A percentile compares a stretch with the other conserved stretches of the same genome.
phyloP scores from a whole-genome alignment of 2,797 vertebrate species.

The Ispidina lecontei region DNA sequence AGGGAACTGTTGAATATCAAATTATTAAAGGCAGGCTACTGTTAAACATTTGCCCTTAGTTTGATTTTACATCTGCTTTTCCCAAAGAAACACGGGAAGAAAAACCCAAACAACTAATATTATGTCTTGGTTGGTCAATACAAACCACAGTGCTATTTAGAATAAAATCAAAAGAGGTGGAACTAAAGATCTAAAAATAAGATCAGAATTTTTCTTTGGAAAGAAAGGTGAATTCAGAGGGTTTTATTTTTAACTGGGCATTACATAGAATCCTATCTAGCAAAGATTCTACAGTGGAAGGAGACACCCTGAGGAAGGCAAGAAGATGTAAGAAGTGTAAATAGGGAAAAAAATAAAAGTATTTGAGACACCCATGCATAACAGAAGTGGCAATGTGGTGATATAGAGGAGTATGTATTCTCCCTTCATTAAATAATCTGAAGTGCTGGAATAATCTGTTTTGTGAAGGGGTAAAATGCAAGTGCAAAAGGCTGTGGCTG shows the following conservation, averaged over 20 bases:
- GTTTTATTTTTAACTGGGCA: background rate
- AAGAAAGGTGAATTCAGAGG: background rate
- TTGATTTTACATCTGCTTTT: background rate
- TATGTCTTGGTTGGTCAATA: background rate
- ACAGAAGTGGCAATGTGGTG: background rate
- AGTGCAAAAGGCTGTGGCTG: background rate
- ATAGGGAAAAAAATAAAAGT: background rate
- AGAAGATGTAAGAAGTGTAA: background rate
- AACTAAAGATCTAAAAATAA: background rate
- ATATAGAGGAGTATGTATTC: background rate
- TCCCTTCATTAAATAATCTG: background rate
- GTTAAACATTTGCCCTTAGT: fast-evolving
- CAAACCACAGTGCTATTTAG: background rate
- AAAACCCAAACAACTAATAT: background rate
- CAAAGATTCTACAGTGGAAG: background rate
- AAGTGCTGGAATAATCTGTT: background rate
- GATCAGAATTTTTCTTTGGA: background rate
- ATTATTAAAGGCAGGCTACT: background rate
- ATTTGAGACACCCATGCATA: fast-evolving
- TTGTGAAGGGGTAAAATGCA: background rate
- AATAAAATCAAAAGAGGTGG: background rate
- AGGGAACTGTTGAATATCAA: background rate
- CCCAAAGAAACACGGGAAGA: background rate
- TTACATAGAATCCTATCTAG: background rate
- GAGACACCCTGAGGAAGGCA: background rate